phyloP scores from a whole-genome alignment of 2,797 vertebrate genomes.

The Carduelis carduelis region DNA sequence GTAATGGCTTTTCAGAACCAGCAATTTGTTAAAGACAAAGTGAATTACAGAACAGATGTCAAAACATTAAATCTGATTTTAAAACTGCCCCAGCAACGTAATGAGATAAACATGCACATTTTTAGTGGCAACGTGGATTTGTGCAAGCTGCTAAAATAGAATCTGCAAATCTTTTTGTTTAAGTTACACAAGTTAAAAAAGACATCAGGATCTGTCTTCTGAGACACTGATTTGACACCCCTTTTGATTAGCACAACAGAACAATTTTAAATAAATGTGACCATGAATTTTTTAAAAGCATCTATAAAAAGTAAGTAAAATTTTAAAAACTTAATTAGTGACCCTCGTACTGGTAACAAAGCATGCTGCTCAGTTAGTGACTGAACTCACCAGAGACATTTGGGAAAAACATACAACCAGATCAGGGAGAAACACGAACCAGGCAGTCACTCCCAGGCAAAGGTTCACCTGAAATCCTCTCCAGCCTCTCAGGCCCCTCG shows the following conservation, averaged over 20 bases:
- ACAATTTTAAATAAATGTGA: conserved; percentile 68
- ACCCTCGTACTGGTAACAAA: conserved; percentile 50
- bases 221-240: conserved; percentile 25
- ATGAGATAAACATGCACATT: conserved; percentile 48
- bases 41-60: conserved; percentile 36
- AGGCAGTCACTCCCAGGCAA: conserved; percentile 68
- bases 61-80: conserved; percentile 49
- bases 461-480: conserved; percentile 59
- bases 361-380: conserved; percentile 51
- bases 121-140: conserved; percentile 61
- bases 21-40: conserved; percentile 39
- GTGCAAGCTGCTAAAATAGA: conserved; percentile 68
- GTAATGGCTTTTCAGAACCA: conserved; percentile 60
- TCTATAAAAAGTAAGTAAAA: conserved; percentile 72
- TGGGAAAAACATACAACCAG: conserved; percentile 67
- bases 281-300: conserved; percentile 67
- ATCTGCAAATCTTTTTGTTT: conserved; percentile 45
- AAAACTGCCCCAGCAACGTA: conserved; percentile 56
- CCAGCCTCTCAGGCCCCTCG: conserved; percentile 45
- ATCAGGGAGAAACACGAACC: conserved; percentile 67
- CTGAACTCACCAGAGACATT: conserved; percentile 55
- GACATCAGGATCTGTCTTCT: conserved; percentile 18
- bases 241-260: conserved; percentile 62
- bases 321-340: conserved; percentile 65
- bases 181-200: conserved; percentile 55